Evolutionary conservation across 2,113 vertebrate species (phyloP), one percentile per base, ranked within the genome.

Genomic region (Chrysochloris asiatica): DNA sequence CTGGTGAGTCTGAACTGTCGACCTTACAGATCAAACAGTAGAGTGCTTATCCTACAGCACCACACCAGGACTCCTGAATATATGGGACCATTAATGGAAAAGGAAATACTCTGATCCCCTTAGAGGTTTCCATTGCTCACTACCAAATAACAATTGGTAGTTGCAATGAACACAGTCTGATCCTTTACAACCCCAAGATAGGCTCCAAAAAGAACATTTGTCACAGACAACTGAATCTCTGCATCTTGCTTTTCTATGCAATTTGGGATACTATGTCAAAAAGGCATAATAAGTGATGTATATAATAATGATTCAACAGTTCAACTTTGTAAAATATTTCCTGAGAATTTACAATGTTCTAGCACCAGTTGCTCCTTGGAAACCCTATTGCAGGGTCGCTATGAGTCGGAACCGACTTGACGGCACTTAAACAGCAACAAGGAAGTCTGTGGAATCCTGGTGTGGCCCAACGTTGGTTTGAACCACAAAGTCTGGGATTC

Each of bases 301-400:
- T 24, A 33, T 88, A 30, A 79, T 83, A 38, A 91, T 89, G n/a
- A 83, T 75, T 83, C 50, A 86, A 75, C 2, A 65, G 48, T 61
- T 93, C n/a, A 52, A 75, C 61, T 91, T 52, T 80, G 71, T n/a
- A 65, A 84, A 77, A 30, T 86, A 84, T 81, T 81, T 91, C 47
- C 24, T 54, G 36, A 87, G 48, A 67, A 63, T 48, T 38, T 89
- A 85, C n/a, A 50, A 50, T 8, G 48, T 50, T 50, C 16, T 10
- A 50, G 48, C 8, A 50, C 48, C 8, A 50, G 16, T 10, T 16
- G 8, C 9, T 50, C 48, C 16, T 50, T 8, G 48, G 16, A 16
- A n/a, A n/a, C n/a, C n/a, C n/a, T n/a, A n/a, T n/a, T n/a, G n/a
- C n/a, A n/a, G n/a, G n/a, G n/a, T n/a, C n/a, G n/a, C n/a, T n/a